Evolutionary conservation across 1,140 invertebrate species (phyloP), one percentile per base, ranked within the genome.

Genomic region (Pseudomyrmex gracilis): DNA sequence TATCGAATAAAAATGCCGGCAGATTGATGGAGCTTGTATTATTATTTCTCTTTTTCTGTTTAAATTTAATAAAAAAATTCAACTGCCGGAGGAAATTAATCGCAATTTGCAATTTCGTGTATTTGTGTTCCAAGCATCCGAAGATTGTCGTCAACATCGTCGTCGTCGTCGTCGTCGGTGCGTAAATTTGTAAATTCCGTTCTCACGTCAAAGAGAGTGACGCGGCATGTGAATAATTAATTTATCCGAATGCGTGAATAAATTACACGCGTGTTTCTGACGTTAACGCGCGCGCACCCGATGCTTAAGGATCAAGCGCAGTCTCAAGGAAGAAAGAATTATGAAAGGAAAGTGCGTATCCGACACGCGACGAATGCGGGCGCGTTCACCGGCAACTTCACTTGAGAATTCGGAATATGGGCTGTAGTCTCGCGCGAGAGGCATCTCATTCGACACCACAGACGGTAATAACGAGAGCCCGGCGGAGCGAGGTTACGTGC

Each of bases 391-490:
- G 47, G 57, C 24, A 82, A 74, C 57, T 82, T 82, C 1, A 47
- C 58, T 24, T 45, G 71, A 74, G 78, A 73, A 82, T 82, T 82
- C 34, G 58, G 78, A 73, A 82, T 82, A 82, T 73, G 70, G 78
- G 78, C 57, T 57, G 78, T 51, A 74, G 67, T 17, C n/a, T 74
- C 13, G 78, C 58, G 47, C 77, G 70, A 82, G 70, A 82, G 78
- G 78, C 86, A 78, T 87, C 86, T 84, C 82, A 86, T 87, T 87
- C 86, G 86, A 84, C 85, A 64, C 77, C 74, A 80, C 85, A 83
- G 43, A 88, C 86, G 77, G 87, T 83, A 87, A 88, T 88, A 88
- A 88, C 87, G 87, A 88, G 86, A 85, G 76, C 71, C 55, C 67
- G 77, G 84, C 73, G 85, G 76, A 20, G 61, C 53, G 68, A 77